Evolutionary conservation across 2,888 invertebrate species (phyloP), one percentile per base, ranked within the genome.

Genomic region (Drosophila parthenogenetica): DNA sequence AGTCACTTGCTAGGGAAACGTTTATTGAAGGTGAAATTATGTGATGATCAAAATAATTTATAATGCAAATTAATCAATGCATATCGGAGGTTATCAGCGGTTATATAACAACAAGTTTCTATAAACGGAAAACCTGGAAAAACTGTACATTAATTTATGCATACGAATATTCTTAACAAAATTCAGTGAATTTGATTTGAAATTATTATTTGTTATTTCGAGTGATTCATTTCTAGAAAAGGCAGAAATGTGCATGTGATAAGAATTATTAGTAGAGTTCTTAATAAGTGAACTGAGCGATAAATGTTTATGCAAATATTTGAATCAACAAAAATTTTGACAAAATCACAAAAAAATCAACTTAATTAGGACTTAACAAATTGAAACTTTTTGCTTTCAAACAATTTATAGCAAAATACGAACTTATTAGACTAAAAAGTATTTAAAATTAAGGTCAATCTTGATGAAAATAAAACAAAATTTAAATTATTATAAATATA

Each of bases 11-110:
- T 8, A 13, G 60, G 67, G 65, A 80, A 86, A 61, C 62, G 53
- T 48, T 62, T 22, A 11, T 14, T 59, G 69, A 71, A 84, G 71
- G 62, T 66, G 22, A 69, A 66, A 17, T 49, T 68, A 13, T 53
- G 50, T n/a, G 16, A 19, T 35, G 25, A 29, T 22, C 39, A 53
- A 29, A 25, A 48, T 29, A 43, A 69, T 45, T 45, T 39, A 70
- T 62, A 17, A 54, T 22, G 53, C 50, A 40, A 39, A 55, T 46
- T 19, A 54, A 51, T 46, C 42, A 71, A 51, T 35, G 32, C 5
- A 32, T 35, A 55, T 32, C n/a, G 42, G 40, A 37, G 29, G 43
- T 37, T 43, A 62, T 45, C 19, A 7, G 13, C 42, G 13, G 37
- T 63, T 37, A 55, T 14, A 13, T 13, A 25, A 11, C 10, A 16